Conservation (phyloP, 2,797 vertebrate genomes). For the Pipistrellus kuhlii region DNA sequence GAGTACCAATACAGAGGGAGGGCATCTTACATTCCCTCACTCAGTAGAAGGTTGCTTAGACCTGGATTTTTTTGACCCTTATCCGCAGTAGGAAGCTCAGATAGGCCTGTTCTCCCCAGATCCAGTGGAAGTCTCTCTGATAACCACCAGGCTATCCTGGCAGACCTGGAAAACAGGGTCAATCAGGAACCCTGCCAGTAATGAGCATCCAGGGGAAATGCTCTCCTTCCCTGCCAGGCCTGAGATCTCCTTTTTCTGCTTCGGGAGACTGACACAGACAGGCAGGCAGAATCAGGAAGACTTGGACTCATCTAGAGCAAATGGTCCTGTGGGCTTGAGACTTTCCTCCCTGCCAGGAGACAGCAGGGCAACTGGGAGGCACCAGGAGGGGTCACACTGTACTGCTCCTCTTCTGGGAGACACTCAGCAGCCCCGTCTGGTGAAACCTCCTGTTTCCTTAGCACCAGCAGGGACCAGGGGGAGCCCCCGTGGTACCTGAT, state of each 20-base stretch:
- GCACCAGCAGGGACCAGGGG: background rate
- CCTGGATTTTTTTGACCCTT: background rate
- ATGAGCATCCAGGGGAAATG: background rate
- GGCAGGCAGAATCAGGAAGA: background rate
- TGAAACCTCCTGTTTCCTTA: background rate
- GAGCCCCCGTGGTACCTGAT: background rate
- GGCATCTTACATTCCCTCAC: background rate
- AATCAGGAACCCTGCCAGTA: background rate
- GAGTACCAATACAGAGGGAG: background rate
- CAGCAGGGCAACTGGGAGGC: background rate
- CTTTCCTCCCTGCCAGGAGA: background rate
- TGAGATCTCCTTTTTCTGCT: background rate
- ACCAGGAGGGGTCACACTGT: background rate
- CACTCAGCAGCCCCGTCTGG: background rate
- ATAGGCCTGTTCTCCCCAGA: background rate
- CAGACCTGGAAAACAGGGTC: background rate
- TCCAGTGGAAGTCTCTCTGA: background rate
- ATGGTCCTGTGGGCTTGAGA: background rate
- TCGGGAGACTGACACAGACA: background rate
- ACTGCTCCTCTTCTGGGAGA: background rate
- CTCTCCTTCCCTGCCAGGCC: background rate
- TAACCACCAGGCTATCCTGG: background rate
- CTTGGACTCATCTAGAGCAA: background rate
- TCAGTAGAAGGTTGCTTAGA: background rate
- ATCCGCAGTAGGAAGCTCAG: background rate